These are phyloP conservation scores for Tragopan temminckii DNA, from an alignment of 2,797 vertebrate genomes.

Conservation along the genomic window DNA sequence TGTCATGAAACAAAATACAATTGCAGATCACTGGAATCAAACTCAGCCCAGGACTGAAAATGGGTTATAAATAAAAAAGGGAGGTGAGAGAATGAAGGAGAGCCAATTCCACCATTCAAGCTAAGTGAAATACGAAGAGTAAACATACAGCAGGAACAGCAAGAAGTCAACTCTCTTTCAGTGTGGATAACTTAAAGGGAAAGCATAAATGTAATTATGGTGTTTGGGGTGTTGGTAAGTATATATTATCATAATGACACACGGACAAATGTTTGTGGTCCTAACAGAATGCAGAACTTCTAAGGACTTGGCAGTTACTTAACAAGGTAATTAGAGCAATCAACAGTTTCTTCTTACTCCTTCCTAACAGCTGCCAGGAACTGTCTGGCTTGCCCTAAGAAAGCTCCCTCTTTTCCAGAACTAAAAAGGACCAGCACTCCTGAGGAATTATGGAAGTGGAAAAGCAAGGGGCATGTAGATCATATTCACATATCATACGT, in stretches of 20 bases:
- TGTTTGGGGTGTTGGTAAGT: background rate
- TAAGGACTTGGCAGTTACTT: background rate
- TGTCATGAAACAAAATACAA: slow-evolving; percentile 22
- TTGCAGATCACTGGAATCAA: background rate
- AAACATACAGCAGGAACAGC: background rate
- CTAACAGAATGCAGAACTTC: background rate
- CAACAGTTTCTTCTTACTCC: background rate
- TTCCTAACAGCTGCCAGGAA: background rate
- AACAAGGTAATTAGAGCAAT: slow-evolving; percentile 25
- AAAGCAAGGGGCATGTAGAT: background rate
- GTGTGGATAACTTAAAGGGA: background rate
- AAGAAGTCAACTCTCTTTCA: background rate
- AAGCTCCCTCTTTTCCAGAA: background rate
- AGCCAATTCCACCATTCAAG: background rate
- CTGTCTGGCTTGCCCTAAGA: background rate
- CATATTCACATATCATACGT: no score
- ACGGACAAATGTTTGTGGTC: background rate
- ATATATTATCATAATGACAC: background rate
- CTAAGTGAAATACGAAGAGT: background rate
- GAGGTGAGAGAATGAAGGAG: background rate
- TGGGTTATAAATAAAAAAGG: background rate
- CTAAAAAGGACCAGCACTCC: background rate
- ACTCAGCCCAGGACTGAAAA: background rate
- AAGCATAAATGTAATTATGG: background rate
- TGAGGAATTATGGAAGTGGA: background rate